phyloP scores from a whole-genome alignment of 1,140 invertebrate species.

The Drosophila rufa region DNA sequence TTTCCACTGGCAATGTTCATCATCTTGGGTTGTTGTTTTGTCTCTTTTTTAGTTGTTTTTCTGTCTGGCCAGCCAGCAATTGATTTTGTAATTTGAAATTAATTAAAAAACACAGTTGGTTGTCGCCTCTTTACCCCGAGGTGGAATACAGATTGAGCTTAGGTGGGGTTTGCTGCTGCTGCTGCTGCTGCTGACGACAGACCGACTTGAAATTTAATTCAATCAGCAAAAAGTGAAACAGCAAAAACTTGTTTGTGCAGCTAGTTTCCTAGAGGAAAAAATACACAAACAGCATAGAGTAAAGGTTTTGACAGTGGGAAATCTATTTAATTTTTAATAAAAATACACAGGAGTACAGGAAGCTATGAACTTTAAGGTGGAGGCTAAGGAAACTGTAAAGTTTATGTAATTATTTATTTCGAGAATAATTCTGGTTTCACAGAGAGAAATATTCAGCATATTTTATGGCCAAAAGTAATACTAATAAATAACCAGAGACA shows the following conservation, averaged over 20 bases:
- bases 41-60: background rate
- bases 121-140: background rate
- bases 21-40: background rate
- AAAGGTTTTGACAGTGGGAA: background rate
- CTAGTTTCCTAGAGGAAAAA: background rate
- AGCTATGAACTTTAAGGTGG: background rate
- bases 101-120: conserved; percentile 48
- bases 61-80: conserved; percentile 22
- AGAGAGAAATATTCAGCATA: background rate
- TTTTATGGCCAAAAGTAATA: no score
- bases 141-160: background rate
- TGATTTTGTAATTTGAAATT: conserved; percentile 71
- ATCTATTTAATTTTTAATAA: background rate
- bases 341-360: no score
- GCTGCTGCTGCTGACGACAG: background rate
- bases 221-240: background rate
- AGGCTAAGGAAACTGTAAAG: background rate
- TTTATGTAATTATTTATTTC: background rate
- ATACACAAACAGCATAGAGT: background rate
- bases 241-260: background rate
- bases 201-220: conserved; percentile 7
- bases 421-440: background rate
- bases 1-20: conserved; percentile 11
- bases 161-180: background rate
- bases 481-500: background rate